A percentile compares a stretch with the other conserved stretches of the same genome.
These are phyloP conservation scores for Allophyes oxyacanthae DNA, from an alignment of 2,888 invertebrate species.

Conservation along the genomic window DNA sequence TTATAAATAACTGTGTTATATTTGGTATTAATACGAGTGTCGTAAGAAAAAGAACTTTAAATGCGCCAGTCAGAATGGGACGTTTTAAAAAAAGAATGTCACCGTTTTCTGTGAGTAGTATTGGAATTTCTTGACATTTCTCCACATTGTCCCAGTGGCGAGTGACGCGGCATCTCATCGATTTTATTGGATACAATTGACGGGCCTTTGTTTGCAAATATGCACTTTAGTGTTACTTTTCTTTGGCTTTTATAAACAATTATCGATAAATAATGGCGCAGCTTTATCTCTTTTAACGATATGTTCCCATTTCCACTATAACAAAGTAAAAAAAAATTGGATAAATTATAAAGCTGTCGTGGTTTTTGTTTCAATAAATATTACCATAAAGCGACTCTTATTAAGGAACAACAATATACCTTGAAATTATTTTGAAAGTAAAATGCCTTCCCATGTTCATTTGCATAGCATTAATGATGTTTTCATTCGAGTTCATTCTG, in stretches of 20 bases:
- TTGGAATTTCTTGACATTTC: conserved; percentile 69
- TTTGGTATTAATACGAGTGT: conserved; percentile 36
- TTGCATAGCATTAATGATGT: conserved; percentile 83
- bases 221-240: conserved; percentile 60
- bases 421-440: conserved; percentile 58
- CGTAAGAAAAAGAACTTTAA: conserved; percentile 48
- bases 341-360: conserved; percentile 52
- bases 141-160: conserved; percentile 74
- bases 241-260: conserved; percentile 64
- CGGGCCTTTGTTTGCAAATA: conserved; percentile 83
- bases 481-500: conserved; percentile 73
- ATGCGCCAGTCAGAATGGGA: conserved; percentile 46
- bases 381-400: conserved; percentile 31
- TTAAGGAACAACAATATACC: conserved; percentile 47
- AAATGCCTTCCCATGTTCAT: conserved; percentile 69
- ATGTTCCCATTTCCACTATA: conserved; percentile 49
- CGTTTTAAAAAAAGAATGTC: conserved; percentile 61
- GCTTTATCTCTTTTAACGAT: conserved; percentile 60
- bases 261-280: conserved; percentile 64
- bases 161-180: conserved; percentile 76
- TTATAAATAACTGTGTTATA: conserved; percentile 53
- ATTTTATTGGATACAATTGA: conserved; percentile 81
- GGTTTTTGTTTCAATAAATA: conserved; percentile 48
- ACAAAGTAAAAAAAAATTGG: conserved; percentile 44
- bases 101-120: conserved; percentile 56